phyloP scores from a whole-genome alignment of 2,888 invertebrate species.

The Creontiades dilutus region DNA sequence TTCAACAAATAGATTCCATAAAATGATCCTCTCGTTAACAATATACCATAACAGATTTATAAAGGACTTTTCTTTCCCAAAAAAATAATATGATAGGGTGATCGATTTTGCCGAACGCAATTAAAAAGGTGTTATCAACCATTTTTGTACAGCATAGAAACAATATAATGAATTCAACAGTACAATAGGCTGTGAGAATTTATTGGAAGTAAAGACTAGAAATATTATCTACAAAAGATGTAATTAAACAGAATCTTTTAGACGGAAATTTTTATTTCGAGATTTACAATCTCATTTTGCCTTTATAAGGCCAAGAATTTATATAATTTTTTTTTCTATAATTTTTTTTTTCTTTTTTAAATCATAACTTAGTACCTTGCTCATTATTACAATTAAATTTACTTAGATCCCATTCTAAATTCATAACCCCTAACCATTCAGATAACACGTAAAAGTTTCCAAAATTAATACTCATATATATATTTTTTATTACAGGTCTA shows the following conservation, averaged over 20 bases:
- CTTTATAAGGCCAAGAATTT: constrained; percentile 62
- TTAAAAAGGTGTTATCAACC: constrained; percentile 46
- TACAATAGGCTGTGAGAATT: constrained; percentile 47
- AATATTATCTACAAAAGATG: constrained; percentile 64
- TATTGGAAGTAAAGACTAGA: constrained; percentile 62
- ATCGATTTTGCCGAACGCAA: constrained; percentile 1
- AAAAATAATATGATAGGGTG: constrained; percentile 19
- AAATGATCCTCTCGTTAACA: constrained; percentile 15
- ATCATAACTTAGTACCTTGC: constrained; percentile 63
- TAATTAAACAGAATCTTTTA: constrained; percentile 61
- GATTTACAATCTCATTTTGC: constrained; percentile 72
- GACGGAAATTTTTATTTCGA: constrained; percentile 72
- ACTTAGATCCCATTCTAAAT: constrained; percentile 62
- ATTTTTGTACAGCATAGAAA: constrained; percentile 46
- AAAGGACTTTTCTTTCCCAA: not conserved
- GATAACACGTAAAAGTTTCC: constrained; percentile 68
- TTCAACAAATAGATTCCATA: constrained; percentile 25
- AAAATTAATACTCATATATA: constrained; percentile 69
- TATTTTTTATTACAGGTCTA: constrained; percentile 54
- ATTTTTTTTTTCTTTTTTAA: constrained; percentile 44
- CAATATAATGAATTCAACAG: constrained; percentile 55
- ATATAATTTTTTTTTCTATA: constrained; percentile 47
- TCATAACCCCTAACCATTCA: constrained; percentile 72
- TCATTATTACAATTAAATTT: constrained; percentile 63
- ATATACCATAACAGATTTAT: constrained; percentile 26